Evolutionary conservation across 2,888 invertebrate species (phyloP).

Genomic region (Caenorhabditis sp.): DNA sequence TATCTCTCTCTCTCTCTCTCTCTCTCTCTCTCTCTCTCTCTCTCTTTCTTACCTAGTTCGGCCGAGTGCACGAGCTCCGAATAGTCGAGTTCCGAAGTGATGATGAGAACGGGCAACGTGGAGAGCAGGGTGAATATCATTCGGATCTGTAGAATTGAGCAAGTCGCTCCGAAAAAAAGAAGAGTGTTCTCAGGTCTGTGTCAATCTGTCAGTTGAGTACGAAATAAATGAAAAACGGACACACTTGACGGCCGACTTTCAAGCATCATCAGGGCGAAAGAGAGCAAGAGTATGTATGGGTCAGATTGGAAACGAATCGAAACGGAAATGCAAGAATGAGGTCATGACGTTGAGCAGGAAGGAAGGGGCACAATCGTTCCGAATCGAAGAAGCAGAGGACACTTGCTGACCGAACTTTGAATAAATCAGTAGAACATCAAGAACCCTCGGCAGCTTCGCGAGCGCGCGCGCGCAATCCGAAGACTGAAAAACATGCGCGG

Average conservation of each 20-base stretch:
- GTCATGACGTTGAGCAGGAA: slow-evolving; percentile 19
- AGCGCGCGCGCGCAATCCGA: too few species aligned
- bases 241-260: too few species aligned
- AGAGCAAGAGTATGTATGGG: background rate
- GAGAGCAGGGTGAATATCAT: slow-evolving; percentile 57
- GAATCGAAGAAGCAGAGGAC: background rate
- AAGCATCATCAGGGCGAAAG: too few species aligned
- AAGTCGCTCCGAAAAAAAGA: background rate
- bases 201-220: slow-evolving; percentile 23
- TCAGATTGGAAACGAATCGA: slow-evolving; percentile 10
- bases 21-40: background rate
- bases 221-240: slow-evolving; percentile 9
- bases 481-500: too few species aligned
- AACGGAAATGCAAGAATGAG: slow-evolving; percentile 5
- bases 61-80: slow-evolving; percentile 38
- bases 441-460: background rate
- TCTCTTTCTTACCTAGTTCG: slow-evolving; percentile 19
- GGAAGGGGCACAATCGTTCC: background rate
- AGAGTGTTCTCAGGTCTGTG: slow-evolving; percentile 8
- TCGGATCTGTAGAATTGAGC: background rate
- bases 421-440: too few species aligned
- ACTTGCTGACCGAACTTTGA: background rate
- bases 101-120: slow-evolving; percentile 53
- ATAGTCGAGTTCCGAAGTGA: slow-evolving; percentile 53
- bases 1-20: background rate